Evolutionary conservation across 2,797 vertebrate species (phyloP).

Genomic region (Euthynnus affinis): DNA sequence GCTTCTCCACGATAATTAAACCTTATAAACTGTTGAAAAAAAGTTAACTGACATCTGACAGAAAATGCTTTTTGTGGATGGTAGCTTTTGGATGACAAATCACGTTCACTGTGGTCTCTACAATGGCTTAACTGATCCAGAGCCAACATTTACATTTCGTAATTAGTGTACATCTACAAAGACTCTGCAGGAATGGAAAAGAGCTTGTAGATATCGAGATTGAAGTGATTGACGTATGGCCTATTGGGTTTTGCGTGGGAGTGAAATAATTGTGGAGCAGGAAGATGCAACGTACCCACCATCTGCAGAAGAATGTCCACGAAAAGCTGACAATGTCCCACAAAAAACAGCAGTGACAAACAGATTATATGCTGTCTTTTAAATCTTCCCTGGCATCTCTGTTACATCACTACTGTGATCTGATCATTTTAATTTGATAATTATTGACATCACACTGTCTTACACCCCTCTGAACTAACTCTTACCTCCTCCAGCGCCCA

Average conservation of each 20-base stretch:
- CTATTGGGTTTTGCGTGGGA: conserved; percentile 55
- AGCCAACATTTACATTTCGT: not conserved
- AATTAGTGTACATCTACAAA: conserved; percentile 5
- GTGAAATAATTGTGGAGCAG: conserved; percentile 56
- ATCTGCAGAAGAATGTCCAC: conserved; percentile 65
- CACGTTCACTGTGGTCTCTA: not conserved
- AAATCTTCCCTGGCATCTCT: conserved; percentile 12
- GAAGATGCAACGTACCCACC: conserved; percentile 74
- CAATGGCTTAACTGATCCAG: not conserved
- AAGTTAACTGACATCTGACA: not conserved
- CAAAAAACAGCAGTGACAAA: conserved; percentile 40
- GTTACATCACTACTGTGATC: conserved; percentile 2
- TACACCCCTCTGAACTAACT: not conserved
- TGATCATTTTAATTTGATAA: conserved; percentile 7
- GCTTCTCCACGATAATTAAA: too few relatives aligned
- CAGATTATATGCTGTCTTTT: conserved; percentile 26
- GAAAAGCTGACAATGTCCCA: conserved; percentile 65
- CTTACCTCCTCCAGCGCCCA: conserved; percentile 99
- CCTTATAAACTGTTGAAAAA: too few relatives aligned
- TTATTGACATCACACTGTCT: conserved; percentile 1
- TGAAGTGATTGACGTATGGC: conserved; percentile 45
- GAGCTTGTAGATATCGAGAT: conserved; percentile 11
- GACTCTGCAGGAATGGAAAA: not conserved
- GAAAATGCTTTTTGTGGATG: not conserved
- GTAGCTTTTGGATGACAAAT: not conserved